Percentiles rank a stretch among this genome's conserved stretches.
Conservation (phyloP, 1,140 invertebrate genomes). For the Aplysia californica region DNA sequence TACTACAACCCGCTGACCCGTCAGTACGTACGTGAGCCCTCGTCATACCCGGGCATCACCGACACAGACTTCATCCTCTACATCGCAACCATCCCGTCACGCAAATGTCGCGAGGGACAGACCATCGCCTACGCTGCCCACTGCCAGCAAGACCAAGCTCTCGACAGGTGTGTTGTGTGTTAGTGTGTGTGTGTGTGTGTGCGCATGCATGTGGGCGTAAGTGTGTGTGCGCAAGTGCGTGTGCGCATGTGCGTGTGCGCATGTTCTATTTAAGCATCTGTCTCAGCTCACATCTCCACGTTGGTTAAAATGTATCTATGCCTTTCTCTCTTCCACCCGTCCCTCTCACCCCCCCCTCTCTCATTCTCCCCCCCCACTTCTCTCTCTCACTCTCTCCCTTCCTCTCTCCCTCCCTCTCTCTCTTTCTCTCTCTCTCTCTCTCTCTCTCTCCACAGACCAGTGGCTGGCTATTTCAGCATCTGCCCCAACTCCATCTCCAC, state of each 20-base stretch:
- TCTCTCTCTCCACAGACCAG: slow-evolving; percentile 80
- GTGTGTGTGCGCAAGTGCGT: too few species aligned
- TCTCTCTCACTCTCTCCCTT: too few species aligned
- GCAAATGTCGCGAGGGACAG: slow-evolving; percentile 82
- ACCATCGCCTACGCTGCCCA: slow-evolving; percentile 98
- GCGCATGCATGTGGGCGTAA: too few species aligned
- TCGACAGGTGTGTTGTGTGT: slow-evolving; percentile 94
- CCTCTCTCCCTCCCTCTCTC: too few species aligned
- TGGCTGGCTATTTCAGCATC: slow-evolving; percentile 98
- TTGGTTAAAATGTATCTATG: too few species aligned
- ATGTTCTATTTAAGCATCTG: slow-evolving; percentile 97
- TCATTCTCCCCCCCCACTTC: too few species aligned
- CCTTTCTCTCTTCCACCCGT: too few species aligned
- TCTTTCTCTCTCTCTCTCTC: too few species aligned
- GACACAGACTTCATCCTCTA: slow-evolving; percentile 97
- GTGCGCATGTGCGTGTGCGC: too few species aligned
- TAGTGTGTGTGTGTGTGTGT: too few species aligned
- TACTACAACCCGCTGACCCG: slow-evolving; percentile 33
- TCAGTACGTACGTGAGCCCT: slow-evolving; percentile 41
- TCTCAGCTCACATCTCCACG: slow-evolving; percentile 94
- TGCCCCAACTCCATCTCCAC: slow-evolving; percentile 96
- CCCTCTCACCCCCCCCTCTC: too few species aligned
- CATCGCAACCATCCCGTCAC: slow-evolving; percentile 93
- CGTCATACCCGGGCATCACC: slow-evolving; percentile 77
- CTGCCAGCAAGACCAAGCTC: slow-evolving; percentile 93